Evolutionary conservation across 2,888 invertebrate genomes (phyloP), one percentile per base, ranked within the genome.

Genomic region (Agrochola lota): DNA sequence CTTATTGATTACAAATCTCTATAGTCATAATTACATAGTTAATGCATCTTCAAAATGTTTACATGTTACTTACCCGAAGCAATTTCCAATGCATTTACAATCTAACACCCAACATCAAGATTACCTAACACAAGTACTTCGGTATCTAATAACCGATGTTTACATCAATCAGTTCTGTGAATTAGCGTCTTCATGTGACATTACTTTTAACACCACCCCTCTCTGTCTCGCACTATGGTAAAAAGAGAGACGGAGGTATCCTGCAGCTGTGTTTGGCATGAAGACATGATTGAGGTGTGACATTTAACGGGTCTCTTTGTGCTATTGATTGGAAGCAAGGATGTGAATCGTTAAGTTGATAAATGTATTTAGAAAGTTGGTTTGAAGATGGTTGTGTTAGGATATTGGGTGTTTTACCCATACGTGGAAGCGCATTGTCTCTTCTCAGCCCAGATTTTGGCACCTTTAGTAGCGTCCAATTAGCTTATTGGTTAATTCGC

Each of bases 201-300:
- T 87, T 83, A 76, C 80, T 66, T 70, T 80, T 35, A 70, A 17
- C 30, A 26, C 49, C 52, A 59, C 60, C 83, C 71, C 49, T 93
- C 94, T 86, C 90, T 84, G 71, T 93, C 85, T 67, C 74, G 85
- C 85, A 43, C 40, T 57, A 75, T 67, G 12, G n/a, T 12, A 57
- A 78, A 9, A 89, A 93, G 67, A 85, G 89, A 87, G 92, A 92
- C 49, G 71, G 85, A 85, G 59, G 20, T 80, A 82, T 67, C 74
- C 74, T 88, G 91, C 93, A 93, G 93, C 91, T 94, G 94, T 90
- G 91, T 91, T 91, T 90, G 89, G 86, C 74, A 84, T 87, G 85
- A 78, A 77, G 88, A 89, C 90, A 92, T 93, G 90, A 92, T 91
- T 89, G 90, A 91, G 91, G 95, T 95, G 95, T 87, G 91, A 94